Percentiles rank a stretch among this genome's conserved stretches.
These are phyloP conservation scores for Phoxinus dragarum DNA, from an alignment of 2,797 vertebrate genomes.

Conservation along the genomic window DNA sequence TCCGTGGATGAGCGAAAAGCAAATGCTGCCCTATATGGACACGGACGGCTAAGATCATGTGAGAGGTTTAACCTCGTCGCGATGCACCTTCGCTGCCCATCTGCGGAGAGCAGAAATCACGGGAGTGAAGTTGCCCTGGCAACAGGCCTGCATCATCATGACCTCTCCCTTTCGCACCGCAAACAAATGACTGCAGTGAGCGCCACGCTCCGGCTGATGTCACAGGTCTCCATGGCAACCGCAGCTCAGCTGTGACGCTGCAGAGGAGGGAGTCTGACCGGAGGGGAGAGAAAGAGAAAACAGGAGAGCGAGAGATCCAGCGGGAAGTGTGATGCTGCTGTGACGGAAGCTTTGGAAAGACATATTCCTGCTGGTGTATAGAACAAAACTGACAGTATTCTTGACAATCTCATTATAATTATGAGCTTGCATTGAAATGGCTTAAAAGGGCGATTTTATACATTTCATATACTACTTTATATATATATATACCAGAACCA, in stretches of 20 bases:
- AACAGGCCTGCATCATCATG: conserved; percentile 70
- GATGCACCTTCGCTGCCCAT: conserved; percentile 45
- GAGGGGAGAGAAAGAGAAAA: conserved; percentile 11
- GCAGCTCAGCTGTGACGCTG: conserved; percentile 69
- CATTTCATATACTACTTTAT: neutral
- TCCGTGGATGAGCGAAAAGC: neutral
- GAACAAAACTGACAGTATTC: neutral
- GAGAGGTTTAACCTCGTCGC: conserved; percentile 49
- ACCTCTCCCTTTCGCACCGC: conserved; percentile 56
- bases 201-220: conserved; percentile 74
- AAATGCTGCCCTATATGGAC: conserved; percentile 37
- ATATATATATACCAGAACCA: neutral
- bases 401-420: neutral
- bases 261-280: conserved; percentile 42
- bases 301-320: neutral
- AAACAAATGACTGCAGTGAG: conserved; percentile 71
- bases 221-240: conserved; percentile 74
- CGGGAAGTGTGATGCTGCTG: conserved; percentile 22
- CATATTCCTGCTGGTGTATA: neutral
- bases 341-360: conserved; percentile 26
- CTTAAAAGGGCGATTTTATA: too few relatives aligned
- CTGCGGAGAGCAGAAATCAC: conserved; percentile 57
- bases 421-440: neutral
- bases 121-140: conserved; percentile 76
- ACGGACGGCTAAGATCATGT: conserved; percentile 12